Evolutionary conservation across 2,797 vertebrate species (phyloP), one percentile per base, ranked within the genome.

Genomic region (Meriones psammophilus): DNA sequence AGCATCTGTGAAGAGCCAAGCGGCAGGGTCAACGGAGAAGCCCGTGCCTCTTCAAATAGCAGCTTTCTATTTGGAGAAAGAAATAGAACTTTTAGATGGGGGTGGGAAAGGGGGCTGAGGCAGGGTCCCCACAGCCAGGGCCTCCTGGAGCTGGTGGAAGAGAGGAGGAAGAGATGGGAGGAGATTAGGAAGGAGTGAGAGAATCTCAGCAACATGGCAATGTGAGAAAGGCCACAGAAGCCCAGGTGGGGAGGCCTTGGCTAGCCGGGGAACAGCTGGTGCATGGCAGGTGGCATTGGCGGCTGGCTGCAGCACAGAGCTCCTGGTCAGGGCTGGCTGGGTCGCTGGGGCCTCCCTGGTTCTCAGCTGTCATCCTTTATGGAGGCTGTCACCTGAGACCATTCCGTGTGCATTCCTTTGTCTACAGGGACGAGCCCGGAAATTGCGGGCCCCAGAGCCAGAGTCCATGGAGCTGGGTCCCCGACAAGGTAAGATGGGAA

Each of bases 401-500:
- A 20, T 26, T 5, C 7, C 20, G 30, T 0, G 9, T 58, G 54
- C 24, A n/a, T 26, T 46, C 74, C 85, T 96, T 76, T 97, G 90
- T 94, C 86, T 64, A 0, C 78, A 97, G 97, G 88, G n/a, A 46
- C 26, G 20, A n/a, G n/a, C 39, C 92, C 87, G 58, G 94, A 88
- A 89, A 73, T 80, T 56, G 10, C 28, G 24, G 89, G 62, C 33
- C 46, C 14, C 42, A 50, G 42, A 93, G 91, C 42, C 12, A 95
- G 95, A 92, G 64, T 50, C 0, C 0, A 97, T 96, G 97, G 95
- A 98, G 81, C 92, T 94, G 81, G 74, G 91, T 73, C 95, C 30
- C n/a, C 5, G 0, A 74, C 26, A 91, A 97, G 97, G 97, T 98
- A 97, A 42, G 93, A 36, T 0, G 0, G 33, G 54, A 96, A 28